Evolutionary conservation across 2,113 vertebrate species (phyloP).

Genomic region (Hippoglossus stenolepis): DNA sequence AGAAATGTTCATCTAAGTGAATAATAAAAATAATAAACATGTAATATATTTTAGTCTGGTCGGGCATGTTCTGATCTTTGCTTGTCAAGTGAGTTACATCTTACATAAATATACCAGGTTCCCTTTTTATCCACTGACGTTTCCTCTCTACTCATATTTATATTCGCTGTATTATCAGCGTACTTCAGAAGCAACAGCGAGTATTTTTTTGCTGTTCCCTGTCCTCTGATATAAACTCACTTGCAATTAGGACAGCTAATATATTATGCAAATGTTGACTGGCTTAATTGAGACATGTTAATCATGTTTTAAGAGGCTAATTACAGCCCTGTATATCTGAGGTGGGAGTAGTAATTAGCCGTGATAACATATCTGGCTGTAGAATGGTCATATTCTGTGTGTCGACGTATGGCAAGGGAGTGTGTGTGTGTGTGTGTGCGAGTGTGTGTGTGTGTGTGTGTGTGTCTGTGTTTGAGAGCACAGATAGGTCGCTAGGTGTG

Average conservation of each 20-base stretch:
- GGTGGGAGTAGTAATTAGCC: conserved; percentile 99
- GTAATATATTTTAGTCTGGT: conserved; percentile 46
- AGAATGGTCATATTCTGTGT: conserved; percentile 75
- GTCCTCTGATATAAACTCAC: conserved; percentile 88
- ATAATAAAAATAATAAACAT: conserved; percentile 65
- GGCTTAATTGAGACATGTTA: conserved; percentile 98
- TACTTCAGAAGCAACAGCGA: conserved; percentile 70
- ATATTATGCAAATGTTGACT: conserved; percentile 99
- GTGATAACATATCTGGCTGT: conserved; percentile 92
- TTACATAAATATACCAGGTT: conserved; percentile 52
- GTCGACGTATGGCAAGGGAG: conserved; percentile 48
- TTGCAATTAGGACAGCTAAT: conserved; percentile 97
- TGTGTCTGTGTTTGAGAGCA: conserved; percentile 1
- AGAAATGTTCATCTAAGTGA: conserved; percentile 55
- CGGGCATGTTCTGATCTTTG: conserved; percentile 42
- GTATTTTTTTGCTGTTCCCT: conserved; percentile 84
- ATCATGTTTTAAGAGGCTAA: conserved; percentile 99
- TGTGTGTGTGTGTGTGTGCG: conserved; percentile 15
- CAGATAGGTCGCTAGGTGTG: conserved; percentile 13
- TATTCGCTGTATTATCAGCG: conserved; percentile 23
- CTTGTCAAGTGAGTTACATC: conserved; percentile 62
- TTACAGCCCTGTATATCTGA: conserved; percentile 99
- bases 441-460: conserved; percentile 6
- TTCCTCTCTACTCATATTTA: conserved; percentile 51
- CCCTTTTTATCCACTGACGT: conserved; percentile 44